A percentile compares a stretch with the other conserved stretches of the same genome.
These are phyloP conservation scores for Caenorhabditis macrosperma DNA, from an alignment of 2,888 invertebrate genomes.

Conservation along the genomic window DNA sequence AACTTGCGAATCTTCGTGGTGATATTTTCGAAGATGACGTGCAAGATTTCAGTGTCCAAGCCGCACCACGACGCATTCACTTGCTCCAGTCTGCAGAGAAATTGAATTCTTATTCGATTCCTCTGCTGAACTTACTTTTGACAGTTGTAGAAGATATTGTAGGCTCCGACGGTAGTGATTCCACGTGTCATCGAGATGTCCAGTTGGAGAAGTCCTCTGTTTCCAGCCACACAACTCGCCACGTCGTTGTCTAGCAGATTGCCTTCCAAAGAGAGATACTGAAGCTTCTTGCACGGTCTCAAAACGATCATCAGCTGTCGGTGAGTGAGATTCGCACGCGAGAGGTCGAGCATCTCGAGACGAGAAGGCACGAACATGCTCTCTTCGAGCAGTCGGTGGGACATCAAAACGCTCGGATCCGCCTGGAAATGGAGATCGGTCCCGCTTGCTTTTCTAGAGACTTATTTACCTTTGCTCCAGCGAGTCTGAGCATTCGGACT, in stretches of 20 bases:
- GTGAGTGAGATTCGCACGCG: constrained; percentile 30
- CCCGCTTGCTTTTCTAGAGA: too few relatives aligned
- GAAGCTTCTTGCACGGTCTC: constrained; percentile 28
- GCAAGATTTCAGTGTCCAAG: background rate
- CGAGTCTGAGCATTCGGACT: constrained; percentile 16
- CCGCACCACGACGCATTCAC: constrained; percentile 55
- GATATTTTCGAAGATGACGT: constrained; percentile 7
- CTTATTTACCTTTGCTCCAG: constrained; percentile 34
- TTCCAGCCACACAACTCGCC: constrained; percentile 20
- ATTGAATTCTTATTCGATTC: background rate
- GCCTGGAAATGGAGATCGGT: constrained; percentile 32
- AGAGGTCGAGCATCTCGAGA: constrained; percentile 40
- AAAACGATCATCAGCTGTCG: constrained; percentile 25
- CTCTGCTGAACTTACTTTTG: constrained; percentile 4
- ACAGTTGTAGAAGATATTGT: constrained; percentile 11
- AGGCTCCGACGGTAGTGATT: constrained; percentile 10
- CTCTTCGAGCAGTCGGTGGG: background rate
- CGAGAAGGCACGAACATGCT: background rate
- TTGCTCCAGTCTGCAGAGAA: constrained; percentile 30
- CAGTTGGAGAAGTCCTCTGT: constrained; percentile 15
- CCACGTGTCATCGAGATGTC: constrained; percentile 53
- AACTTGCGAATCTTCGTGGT: constrained; percentile 17
- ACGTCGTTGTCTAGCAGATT: constrained; percentile 17
- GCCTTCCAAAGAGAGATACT: constrained; percentile 49
- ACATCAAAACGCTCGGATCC: background rate